These are phyloP conservation scores for Budorcas taxicolor DNA, from an alignment of 2,113 vertebrate species.

Conservation along the genomic window DNA sequence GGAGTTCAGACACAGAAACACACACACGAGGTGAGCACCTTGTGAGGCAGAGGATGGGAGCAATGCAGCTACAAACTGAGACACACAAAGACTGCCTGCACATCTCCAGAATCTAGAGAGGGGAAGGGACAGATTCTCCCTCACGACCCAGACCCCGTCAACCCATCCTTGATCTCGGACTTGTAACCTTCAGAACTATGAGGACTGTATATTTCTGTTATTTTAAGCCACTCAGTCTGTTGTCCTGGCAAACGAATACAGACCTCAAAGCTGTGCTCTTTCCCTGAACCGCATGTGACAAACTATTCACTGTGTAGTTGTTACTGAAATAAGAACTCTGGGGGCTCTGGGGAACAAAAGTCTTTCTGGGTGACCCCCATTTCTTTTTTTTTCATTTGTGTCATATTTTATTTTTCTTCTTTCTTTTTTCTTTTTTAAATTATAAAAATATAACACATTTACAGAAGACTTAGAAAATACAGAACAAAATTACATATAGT, in stretches of 20 bases:
- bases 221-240: accelerated
- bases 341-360: background rate
- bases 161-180: background rate
- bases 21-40: accelerated
- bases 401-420: background rate
- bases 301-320: accelerated
- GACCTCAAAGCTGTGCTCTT: background rate
- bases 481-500: background rate
- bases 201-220: background rate
- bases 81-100: accelerated
- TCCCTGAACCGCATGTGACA: background rate
- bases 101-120: background rate
- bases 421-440: background rate
- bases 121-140: background rate
- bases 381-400: background rate
- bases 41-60: background rate
- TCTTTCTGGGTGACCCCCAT: background rate
- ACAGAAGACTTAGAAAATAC: background rate
- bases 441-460: background rate
- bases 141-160: accelerated
- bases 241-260: background rate
- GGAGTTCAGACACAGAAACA: background rate
- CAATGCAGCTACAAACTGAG: accelerated
- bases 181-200: accelerated
- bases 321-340: background rate